Conservation (phyloP, 1,140 invertebrate species). For the Drusus annulatus region DNA sequence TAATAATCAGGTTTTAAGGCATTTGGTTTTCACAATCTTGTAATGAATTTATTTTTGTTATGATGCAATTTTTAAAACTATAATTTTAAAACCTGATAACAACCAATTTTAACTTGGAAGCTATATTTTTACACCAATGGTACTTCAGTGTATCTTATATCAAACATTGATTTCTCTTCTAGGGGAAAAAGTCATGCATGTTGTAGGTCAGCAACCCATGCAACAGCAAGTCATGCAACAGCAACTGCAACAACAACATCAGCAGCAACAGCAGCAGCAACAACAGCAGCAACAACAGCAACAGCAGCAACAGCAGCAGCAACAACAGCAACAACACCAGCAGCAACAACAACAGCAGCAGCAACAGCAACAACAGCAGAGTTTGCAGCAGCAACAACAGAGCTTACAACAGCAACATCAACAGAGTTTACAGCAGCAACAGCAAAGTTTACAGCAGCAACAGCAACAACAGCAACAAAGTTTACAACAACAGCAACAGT, state of each 20-base stretch:
- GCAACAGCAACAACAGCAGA: constrained; percentile 42
- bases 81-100: background rate
- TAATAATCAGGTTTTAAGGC: constrained; percentile 46
- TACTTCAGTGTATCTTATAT: too few relatives aligned
- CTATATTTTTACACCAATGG: too few relatives aligned
- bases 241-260: constrained; percentile 57
- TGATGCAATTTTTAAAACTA: background rate
- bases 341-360: constrained; percentile 14
- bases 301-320: constrained; percentile 55
- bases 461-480: constrained; percentile 56
- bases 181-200: constrained; percentile 40
- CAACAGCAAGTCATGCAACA: constrained; percentile 42
- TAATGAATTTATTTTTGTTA: constrained; percentile 14
- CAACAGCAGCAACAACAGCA: constrained; percentile 57
- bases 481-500: constrained; percentile 47
- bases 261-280: constrained; percentile 63
- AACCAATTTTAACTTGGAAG: background rate
- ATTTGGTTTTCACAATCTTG: background rate
- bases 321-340: constrained; percentile 47
- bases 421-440: constrained; percentile 56
- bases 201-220: constrained; percentile 25
- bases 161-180: background rate
- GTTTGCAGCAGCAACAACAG: constrained; percentile 55
- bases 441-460: constrained; percentile 52
- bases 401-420: constrained; percentile 58